Base-by-base conservation (phyloP, 2,113 vertebrate species). In the Heptranchias perlo region DNA sequence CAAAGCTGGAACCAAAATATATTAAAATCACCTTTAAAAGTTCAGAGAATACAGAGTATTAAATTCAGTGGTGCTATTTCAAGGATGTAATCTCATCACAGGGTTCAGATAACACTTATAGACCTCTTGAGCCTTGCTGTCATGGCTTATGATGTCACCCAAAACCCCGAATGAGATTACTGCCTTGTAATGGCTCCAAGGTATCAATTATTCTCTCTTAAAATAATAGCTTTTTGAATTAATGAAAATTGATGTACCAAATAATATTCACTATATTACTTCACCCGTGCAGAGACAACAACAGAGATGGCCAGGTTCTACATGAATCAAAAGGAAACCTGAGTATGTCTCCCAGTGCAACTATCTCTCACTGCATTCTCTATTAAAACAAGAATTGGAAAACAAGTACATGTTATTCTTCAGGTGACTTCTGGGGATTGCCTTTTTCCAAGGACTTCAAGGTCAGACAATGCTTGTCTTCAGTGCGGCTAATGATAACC, bases 191-290 rank as follows among this genome's bases (percentile, higher is more conserved):
- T 92, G 89, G 54, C 86, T 61, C 54, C 16, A 35, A 61, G 54
- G 89, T 61, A 92, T 92, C 31, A 92, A 62, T n/a, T 92, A n/a
- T 92, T 92, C 58, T 61, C 14, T 5, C 58, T 91, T 91, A 61
- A 91, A 91, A 58, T 58, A 23, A 52, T 54, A 87, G 84, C 47
- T 49, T 91, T 91, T 91, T 91, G 31, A 91, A 91, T 91, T 14
- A 35, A 49, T 11, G n/a, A 58, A 91, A 52, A 58, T 35, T 58
- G 87, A 91, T 4, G 35, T 58, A 35, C 28, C 31, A 58, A 58
- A 91, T 58, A 91, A 91, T 31, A 35, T 35, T 61, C 52, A 61
- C 87, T 91, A 1, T 91, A 58, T 91, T 4, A n/a, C 52, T 91
- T 61, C 87, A 54, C 84, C 23, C 35, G 28, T n/a, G 31, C 31